Evolutionary conservation across 2,113 vertebrate genomes (phyloP), one percentile per base, ranked within the genome.

Genomic region (Meriones unguiculatus): DNA sequence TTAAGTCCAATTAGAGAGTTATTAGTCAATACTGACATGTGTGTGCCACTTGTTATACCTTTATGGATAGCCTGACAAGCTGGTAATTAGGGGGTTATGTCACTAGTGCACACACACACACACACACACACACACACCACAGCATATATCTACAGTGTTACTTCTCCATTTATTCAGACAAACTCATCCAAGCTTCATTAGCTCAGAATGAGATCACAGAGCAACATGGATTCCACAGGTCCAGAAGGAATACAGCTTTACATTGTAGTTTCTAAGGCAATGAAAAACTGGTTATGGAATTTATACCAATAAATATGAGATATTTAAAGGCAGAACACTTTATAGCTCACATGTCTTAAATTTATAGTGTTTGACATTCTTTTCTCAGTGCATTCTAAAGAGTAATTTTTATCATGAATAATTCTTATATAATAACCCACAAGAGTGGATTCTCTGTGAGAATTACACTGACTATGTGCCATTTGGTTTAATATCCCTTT

Each of bases 251-350:
- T 81, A 75, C 1, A 86, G 59, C 65, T 13, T 77, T 89, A 93
- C n/a, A n/a, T 52, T 76, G 25, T 85, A 77, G 72, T 93, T 91
- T 76, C 85, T 41, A 94, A 96, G 41, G 32, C 5, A n/a, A 52
- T 91, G 59, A 91, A 93, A 97, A 95, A 81, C 15, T 81, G 87
- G 20, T 59, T 88, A 7, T 94, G 38, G 81, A 30, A 95, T 94
- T 90, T 93, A 86, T 88, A 1, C 28, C 20, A 85, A 62, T 90
- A 82, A 95, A 93, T 92, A 62, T 13, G 62, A 70, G 35, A 73
- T 30, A 75, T 64, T 59, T 89, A 93, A 76, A 91, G 35, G 20
- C 1, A 96, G 62, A 24, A 50, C 97, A 85, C 20, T 85, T 95
- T 38, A 87, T 90, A 80, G 50, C 10, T 94, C 52, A 75, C 2